Evolutionary conservation across 2,888 invertebrate species (phyloP), one percentile per base, ranked within the genome.

Genomic region (Embidobia sp.): DNA sequence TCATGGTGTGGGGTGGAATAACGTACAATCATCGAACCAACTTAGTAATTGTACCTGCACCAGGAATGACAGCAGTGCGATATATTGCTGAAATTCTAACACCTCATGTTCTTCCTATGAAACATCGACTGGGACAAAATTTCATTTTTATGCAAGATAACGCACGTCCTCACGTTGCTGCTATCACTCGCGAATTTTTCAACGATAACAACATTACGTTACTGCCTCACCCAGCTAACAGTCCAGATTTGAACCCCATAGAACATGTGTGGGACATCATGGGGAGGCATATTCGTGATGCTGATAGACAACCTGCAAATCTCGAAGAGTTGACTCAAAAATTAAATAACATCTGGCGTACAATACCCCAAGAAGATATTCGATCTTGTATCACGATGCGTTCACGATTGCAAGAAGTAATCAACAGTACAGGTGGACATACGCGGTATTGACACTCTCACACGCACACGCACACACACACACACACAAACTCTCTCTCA

Each of bases 1-100:
- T 61, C 11, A 61, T 61, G 46, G 59, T 61, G n/a, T 61, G 44
- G 40, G 63, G 48, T 49, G 37, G 51, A 8, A 33, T 51, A 3
- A 33, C 51, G 0, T 51, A 19, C 19, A 33, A 29, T n/a, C 33
- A 18, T 15, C 18, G 51, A 1, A 51, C 18, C 18, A 19, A 31
- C 3, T 8, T 35, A 4, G 51, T 51, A 13, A 22, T 51, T 11
- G 19, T 10, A 22, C 33, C 33, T 13, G 13, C 35, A 8, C 48
- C 48, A 18, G 31, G n/a, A n/a, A 5, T 29, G n/a, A 48, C 15
- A 31, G 48, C 48, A 4, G n/a, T 8, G 13, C 11, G 51, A 26
- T 44, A 42, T 29, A 1, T 57, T 15, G 19, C 6, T 18, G 57
- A 57, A 10, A 57, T 29, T 33, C 10, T 48, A 18, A 15, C 18